Base-by-base conservation (phyloP, 2,888 invertebrate species). In the Meandrusa payeni region DNA sequence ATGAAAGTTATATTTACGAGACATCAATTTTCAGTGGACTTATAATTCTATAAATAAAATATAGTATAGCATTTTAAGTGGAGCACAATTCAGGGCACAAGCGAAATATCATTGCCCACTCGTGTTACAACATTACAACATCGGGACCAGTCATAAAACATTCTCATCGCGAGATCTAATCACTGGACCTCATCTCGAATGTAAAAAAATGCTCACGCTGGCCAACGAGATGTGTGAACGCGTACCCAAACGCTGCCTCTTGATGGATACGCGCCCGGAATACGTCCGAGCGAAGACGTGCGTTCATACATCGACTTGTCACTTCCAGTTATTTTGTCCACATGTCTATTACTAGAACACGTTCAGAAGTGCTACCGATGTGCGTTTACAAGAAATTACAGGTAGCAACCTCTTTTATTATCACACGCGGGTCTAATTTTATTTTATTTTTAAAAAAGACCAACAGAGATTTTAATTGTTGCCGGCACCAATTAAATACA, bases 71-170 rank as follows among this genome's bases (percentile, higher is more conserved):
- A n/a, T n/a, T 42, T 23, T 11, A 5, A 24, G 7, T 41, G 37
- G 28, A 23, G n/a, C 11, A 28, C 26, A 24, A 39, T 28, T 24
- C 33, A 6, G 6, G 26, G 17, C 24, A 28, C 41, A 32, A 13
- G 31, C 38, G 44, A 38, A 49, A 46, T 48, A 53, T 42, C 47
- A 41, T 32, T 44, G 41, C 15, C 41, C 41, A 37, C 47, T 52
- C 41, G 45, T 31, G 47, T 54, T 55, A 50, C 54, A 43, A 29
- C 31, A 43, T 48, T 51, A 47, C 51, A 47, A 50, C 52, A 51
- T 52, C 47, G 42, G 47, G 47, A 48, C 49, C 49, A 47, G 50
- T 55, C 54, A 48, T 53, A 53, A 52, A 51, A 48, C 47, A 41
- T 37, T 41, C 42, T 38, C 46, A 48, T 51, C 46, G 37, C 50